Percentiles rank a stretch among this genome's conserved stretches.
These are phyloP conservation scores for Onthophagus sagittarius DNA, from an alignment of 2,888 invertebrate species.

Conservation along the genomic window DNA sequence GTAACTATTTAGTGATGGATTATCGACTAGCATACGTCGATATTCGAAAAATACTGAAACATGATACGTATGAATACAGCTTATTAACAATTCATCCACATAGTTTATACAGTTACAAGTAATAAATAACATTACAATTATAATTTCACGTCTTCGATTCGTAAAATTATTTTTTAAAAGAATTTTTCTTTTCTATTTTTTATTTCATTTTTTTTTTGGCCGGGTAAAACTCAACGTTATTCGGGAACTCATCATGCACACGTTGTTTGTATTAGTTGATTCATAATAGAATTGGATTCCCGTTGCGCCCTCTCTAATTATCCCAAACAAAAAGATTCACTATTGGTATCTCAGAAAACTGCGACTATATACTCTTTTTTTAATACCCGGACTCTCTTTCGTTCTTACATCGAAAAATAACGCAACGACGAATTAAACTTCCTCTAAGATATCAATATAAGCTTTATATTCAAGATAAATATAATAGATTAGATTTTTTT, in stretches of 20 bases:
- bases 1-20: not conserved
- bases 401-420: not conserved
- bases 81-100: slow-evolving; percentile 20
- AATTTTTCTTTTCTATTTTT: not conserved
- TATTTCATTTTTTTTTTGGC: slow-evolving; percentile 6
- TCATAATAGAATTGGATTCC: too few relatives aligned
- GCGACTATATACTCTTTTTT: not conserved
- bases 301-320: not conserved
- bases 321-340: not conserved
- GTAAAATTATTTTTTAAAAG: not conserved
- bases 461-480: slow-evolving; percentile 3
- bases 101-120: slow-evolving; percentile 29
- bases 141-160: not conserved
- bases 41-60: slow-evolving; percentile 44
- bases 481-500: not conserved
- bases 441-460: not conserved
- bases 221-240: not conserved
- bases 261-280: not conserved
- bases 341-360: not conserved
- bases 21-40: not conserved
- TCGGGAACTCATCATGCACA: not conserved
- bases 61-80: slow-evolving; percentile 32
- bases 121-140: slow-evolving; percentile 18
- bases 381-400: not conserved
- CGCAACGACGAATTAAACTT: not conserved